Percentiles rank a stretch among this genome's conserved stretches.
Conservation (phyloP, 2,888 invertebrate genomes). For the Scaptomyza polygonia region DNA sequence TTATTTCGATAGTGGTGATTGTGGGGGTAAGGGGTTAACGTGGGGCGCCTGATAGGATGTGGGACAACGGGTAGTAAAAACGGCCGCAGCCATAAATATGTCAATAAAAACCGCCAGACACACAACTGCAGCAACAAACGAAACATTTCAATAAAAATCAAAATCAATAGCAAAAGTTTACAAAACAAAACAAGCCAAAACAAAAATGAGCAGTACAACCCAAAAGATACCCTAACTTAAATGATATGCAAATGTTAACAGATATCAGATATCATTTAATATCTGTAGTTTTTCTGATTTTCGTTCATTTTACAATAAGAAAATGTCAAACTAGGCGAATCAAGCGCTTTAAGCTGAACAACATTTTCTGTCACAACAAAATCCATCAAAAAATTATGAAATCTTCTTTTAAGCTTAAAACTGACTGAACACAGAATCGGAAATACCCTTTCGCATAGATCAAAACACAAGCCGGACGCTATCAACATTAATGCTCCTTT, state of each 20-base stretch:
- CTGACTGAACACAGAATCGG: not conserved
- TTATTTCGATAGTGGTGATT: constrained; percentile 11
- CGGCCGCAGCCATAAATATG: constrained; percentile 74
- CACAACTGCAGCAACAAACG: constrained; percentile 60
- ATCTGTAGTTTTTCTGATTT: too few species aligned
- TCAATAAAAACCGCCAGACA: constrained; percentile 68
- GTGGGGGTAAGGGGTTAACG: not conserved
- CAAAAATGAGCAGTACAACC: not conserved
- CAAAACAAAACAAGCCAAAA: constrained; percentile 3
- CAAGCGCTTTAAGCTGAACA: too few species aligned
- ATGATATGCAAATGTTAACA: not conserved
- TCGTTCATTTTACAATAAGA: too few species aligned
- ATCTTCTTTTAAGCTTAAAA: not conserved
- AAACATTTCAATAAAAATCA: constrained; percentile 80
- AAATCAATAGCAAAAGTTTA: constrained; percentile 63
- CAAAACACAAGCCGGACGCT: constrained; percentile 57
- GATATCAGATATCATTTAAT: too few species aligned
- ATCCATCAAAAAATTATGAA: not conserved
- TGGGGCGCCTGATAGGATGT: not conserved
- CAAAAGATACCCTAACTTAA: constrained; percentile 17
- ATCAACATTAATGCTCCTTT: constrained; percentile 75
- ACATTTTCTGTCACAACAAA: too few species aligned
- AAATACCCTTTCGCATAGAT: constrained; percentile 26
- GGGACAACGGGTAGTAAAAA: constrained; percentile 23
- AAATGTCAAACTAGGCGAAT: too few species aligned